phyloP scores from a whole-genome alignment of 2,888 invertebrate species.

The Pseudanteris insignis region DNA sequence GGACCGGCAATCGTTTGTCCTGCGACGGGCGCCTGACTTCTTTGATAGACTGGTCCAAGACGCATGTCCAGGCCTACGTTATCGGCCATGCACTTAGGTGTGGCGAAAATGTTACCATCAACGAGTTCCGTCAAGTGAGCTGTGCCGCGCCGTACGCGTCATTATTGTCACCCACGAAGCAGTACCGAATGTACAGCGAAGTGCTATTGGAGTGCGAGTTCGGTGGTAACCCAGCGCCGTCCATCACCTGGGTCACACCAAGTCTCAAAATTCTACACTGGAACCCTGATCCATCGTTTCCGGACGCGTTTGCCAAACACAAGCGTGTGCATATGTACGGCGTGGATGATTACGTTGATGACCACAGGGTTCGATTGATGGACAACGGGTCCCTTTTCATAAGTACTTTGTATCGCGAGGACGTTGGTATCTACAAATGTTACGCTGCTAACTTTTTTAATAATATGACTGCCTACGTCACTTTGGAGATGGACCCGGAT shows the following conservation, averaged over 20 bases:
- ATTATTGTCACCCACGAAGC: constrained; percentile 71
- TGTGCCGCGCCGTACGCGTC: constrained; percentile 75
- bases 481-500: constrained; percentile 85
- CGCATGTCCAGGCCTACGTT: constrained; percentile 65
- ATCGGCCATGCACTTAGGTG: constrained; percentile 74
- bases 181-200: constrained; percentile 71
- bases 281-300: constrained; percentile 77
- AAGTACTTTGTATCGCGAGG: constrained; percentile 76
- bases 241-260: constrained; percentile 88
- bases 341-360: constrained; percentile 52
- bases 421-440: constrained; percentile 87
- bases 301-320: constrained; percentile 75
- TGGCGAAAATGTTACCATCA: constrained; percentile 71
- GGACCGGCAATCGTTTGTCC: constrained; percentile 80
- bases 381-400: constrained; percentile 84
- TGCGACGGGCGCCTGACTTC: constrained; percentile 89
- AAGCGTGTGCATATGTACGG: constrained; percentile 71
- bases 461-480: constrained; percentile 79
- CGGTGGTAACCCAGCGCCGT: constrained; percentile 79
- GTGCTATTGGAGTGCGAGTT: constrained; percentile 82
- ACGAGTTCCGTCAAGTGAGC: constrained; percentile 76
- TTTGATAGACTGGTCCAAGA: constrained; percentile 75
- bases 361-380: constrained; percentile 73
- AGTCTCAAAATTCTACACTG: constrained; percentile 77
- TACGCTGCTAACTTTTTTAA: constrained; percentile 85